Evolutionary conservation across 2,797 vertebrate species (phyloP), one percentile per base, ranked within the genome.

Genomic region (Antennarius maculatus): DNA sequence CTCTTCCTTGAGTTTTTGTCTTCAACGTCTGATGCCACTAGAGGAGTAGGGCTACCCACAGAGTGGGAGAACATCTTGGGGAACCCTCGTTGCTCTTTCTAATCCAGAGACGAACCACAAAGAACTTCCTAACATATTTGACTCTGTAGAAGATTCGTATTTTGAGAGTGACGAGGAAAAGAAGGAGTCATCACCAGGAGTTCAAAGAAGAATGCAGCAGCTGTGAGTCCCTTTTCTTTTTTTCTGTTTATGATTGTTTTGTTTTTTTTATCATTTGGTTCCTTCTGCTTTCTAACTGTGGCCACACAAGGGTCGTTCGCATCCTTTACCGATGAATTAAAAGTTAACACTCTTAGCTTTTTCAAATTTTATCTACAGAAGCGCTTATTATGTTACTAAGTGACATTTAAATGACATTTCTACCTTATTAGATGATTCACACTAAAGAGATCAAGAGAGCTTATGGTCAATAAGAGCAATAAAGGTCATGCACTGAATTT

Each of bases 331-430:
- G 53, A 54, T n/a, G 37, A 58, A 29, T 18, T 4, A 37, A 46
- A 23, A 34, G 41, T 27, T 54, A 54, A 13, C 42, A 43, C 45
- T 42, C 53, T 14, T 3, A 5, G 8, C 34, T 48, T 70, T 5
- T 52, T 63, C 15, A 16, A 57, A 15, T 48, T 62, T 43, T 13
- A 15, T 15, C 5, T 13, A 39, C 14, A 14, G 14, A 4, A 42
- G 10, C 2, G 23, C 62, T 42, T 46, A 53, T 59, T 41, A 12
- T 41, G 64, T 67, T 54, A 5, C 67, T 71, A 51, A 66, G 58
- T 89, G 85, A 80, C 85, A 90, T 88, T 90, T 83, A 74, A 72
- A 79, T 86, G 81, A 37, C 76, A 86, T 86, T 85, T 81, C 70
- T 61, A 61, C 49, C 39, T 66, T 69, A 76, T 81, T 74, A 71